Evolutionary conservation across 2,888 invertebrate species (phyloP), one percentile per base, ranked within the genome.

Genomic region (Eupeodes luniger): DNA sequence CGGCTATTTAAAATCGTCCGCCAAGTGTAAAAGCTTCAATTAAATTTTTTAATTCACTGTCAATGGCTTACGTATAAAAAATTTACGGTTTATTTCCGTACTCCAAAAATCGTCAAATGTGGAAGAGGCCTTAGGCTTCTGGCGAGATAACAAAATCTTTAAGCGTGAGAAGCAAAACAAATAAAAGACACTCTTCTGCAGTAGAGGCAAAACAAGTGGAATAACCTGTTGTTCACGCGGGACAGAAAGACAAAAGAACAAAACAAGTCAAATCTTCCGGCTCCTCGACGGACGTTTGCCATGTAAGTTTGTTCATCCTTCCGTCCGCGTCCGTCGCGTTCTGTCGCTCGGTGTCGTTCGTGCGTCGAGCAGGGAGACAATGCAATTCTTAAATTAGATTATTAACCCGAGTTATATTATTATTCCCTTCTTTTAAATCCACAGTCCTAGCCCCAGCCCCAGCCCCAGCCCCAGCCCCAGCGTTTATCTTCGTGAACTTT

Each of bases 341-440:
- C 12, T 27, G 47, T 12, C 12, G 47, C 10, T 12, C 11, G 47
- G 9, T 7, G 19, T 27, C 66, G 7, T 66, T 47, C 27, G 27
- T 66, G 47, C 14, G 66, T 19, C 49, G 27, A 66, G 49, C 67
- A 67, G 69, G 53, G 76, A 61, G 69, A 82, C 77, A 77, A 70
- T 82, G 62, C 44, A 70, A 64, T 77, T 69, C 77, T 55, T 55
- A 82, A 82, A 82, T 82, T 70, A 82, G 69, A 82, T 77, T 70
- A 76, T 76, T 77, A 69, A 77, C 69, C 70, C 77, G 81, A 34
- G 76, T 69, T 69, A 36, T 69, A 55, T 53, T 69, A 55, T 53
- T 69, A 69, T 55, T 53, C 36, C 11, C 51, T 69, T 36, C 11
- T 53, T 69, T 16, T 69, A 40, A 10, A 36, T 53, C 66, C 49